Evolutionary conservation across 2,113 vertebrate genomes (phyloP).

Genomic region (Heterocephalus glaber): DNA sequence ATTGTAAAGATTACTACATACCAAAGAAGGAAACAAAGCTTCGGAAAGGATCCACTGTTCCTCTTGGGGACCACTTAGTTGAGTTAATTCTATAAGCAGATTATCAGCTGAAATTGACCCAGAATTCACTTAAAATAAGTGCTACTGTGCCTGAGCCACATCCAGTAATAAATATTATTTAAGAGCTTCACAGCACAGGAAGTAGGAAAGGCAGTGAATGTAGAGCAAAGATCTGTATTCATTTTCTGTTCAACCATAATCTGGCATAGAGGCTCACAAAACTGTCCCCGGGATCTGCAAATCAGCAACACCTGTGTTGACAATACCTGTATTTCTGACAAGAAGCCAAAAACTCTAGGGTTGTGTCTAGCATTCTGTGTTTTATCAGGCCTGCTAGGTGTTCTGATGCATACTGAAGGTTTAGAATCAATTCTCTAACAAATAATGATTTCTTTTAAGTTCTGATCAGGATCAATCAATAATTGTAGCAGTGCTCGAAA

Average conservation of each 20-base stretch:
- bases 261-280: background rate
- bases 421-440: background rate
- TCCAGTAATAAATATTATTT: background rate
- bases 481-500: background rate
- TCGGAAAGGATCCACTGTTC: background rate
- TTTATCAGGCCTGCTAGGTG: background rate
- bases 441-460: background rate
- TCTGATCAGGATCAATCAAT: background rate
- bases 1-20: background rate
- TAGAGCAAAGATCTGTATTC: background rate
- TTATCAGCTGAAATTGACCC: background rate
- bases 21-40: background rate
- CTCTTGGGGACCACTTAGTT: background rate
- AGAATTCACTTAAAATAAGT: background rate
- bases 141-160: background rate
- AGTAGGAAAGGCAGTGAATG: background rate
- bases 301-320: background rate
- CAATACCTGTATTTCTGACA: background rate
- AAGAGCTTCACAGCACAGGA: background rate
- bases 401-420: background rate
- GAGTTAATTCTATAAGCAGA: constrained; percentile 13
- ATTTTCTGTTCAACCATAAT: background rate
- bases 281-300: background rate
- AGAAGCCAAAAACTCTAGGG: background rate
- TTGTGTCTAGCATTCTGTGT: background rate